A percentile compares a stretch with the other conserved stretches of the same genome.
Evolutionary conservation across 2,797 vertebrate genomes (phyloP).

Genomic region (Clarias laeviceps): DNA sequence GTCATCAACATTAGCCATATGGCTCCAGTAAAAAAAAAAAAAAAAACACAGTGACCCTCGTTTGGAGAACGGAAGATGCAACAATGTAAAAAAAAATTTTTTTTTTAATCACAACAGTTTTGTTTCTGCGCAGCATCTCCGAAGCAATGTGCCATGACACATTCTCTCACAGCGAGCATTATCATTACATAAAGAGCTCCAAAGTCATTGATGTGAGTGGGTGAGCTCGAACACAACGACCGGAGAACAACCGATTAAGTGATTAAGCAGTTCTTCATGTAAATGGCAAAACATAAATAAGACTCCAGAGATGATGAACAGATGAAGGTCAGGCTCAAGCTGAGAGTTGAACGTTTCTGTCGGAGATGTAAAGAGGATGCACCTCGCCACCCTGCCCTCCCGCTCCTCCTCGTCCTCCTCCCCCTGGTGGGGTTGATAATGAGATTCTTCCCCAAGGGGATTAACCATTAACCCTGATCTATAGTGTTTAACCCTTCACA

Average conservation of each 20-base stretch:
- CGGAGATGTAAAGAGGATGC: neutral
- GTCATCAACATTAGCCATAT: constrained; percentile 25
- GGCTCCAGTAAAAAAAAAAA: neutral
- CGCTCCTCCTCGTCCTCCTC: neutral
- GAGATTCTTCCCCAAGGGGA: constrained; percentile 2
- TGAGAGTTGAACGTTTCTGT: neutral
- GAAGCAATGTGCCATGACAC: neutral
- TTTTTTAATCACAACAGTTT: constrained; percentile 1
- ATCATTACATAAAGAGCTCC: constrained; percentile 12
- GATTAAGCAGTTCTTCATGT: constrained; percentile 5
- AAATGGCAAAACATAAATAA: constrained; percentile 29
- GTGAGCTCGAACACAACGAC: neutral
- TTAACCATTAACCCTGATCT: constrained; percentile 25
- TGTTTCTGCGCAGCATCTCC: neutral
- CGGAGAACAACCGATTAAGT: constrained; percentile 22
- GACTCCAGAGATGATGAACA: constrained; percentile 13
- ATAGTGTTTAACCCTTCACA: constrained; percentile 28
- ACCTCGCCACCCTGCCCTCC: neutral
- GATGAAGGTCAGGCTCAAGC: constrained; percentile 5
- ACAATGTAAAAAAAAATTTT: neutral
- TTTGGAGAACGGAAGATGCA: neutral
- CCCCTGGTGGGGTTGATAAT: constrained; percentile 14
- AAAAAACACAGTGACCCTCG: neutral
- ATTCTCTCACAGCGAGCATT: constrained; percentile 7
- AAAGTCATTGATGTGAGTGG: neutral